Percentiles rank a stretch among this genome's conserved stretches.
Conservation (phyloP, 2,797 vertebrate genomes). For the Clarias laeviceps region DNA sequence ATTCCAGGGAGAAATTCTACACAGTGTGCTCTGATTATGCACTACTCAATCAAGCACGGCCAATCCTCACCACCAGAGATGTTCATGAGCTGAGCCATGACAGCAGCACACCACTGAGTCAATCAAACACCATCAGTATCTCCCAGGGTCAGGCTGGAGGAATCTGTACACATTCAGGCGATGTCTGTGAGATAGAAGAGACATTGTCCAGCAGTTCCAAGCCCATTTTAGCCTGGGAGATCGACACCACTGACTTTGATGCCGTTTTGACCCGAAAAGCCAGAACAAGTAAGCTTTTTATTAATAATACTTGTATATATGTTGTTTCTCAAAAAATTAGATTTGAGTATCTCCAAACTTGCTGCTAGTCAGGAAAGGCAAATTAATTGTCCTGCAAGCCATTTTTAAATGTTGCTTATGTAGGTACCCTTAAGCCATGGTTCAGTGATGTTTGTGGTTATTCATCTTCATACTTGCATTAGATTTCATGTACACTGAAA, state of each 20-base stretch:
- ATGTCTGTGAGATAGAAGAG: constrained; percentile 82
- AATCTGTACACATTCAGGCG: constrained; percentile 74
- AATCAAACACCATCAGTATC: constrained; percentile 72
- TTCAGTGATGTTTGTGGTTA: background rate
- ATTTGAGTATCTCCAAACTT: background rate
- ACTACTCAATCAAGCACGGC: constrained; percentile 91
- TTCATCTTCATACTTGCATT: background rate
- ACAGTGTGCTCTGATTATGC: constrained; percentile 97
- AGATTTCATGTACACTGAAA: too few relatives aligned
- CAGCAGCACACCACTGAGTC: constrained; percentile 67
- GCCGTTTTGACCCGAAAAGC: constrained; percentile 81
- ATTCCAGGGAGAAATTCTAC: constrained; percentile 97
- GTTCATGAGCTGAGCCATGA: constrained; percentile 67
- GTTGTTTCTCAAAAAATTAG: background rate
- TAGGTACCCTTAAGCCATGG: background rate
- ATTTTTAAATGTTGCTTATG: background rate
- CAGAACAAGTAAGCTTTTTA: constrained; percentile 80
- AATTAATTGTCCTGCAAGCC: background rate
- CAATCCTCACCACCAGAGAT: constrained; percentile 74
- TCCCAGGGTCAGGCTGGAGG: constrained; percentile 68
- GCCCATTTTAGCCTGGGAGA: constrained; percentile 94
- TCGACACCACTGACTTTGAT: constrained; percentile 93
- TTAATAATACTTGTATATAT: background rate
- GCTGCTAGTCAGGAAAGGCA: background rate
- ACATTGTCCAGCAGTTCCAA: constrained; percentile 76